Conservation (phyloP, 2,113 vertebrate genomes). For the Dolichallabes microphthalmus region DNA sequence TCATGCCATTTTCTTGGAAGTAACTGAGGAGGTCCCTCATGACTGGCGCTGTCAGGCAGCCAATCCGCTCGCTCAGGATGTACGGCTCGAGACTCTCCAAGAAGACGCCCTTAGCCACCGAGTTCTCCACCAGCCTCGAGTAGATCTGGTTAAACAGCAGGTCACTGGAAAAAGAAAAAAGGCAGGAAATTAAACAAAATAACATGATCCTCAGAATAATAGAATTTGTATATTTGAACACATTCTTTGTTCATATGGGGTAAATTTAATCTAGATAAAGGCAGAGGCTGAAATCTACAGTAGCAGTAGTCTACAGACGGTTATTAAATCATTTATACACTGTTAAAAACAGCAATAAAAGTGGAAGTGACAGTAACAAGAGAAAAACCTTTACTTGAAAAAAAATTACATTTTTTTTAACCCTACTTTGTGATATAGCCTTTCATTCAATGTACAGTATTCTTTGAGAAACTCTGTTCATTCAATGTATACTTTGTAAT, state of each 20-base stretch:
- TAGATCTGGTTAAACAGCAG: constrained; percentile 93
- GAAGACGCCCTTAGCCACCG: constrained; percentile 89
- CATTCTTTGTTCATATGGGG: not conserved
- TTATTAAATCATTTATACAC: not conserved
- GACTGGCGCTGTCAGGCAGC: constrained; percentile 87
- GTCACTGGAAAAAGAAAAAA: constrained; percentile 72
- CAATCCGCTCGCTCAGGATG: constrained; percentile 87
- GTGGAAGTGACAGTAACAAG: not conserved
- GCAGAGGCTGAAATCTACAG: not conserved
- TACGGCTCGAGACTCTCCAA: constrained; percentile 91
- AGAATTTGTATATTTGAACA: not conserved
- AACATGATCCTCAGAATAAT: not conserved
- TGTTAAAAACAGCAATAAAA: not conserved
- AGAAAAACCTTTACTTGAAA: too few species aligned
- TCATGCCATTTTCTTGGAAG: constrained; percentile 88
- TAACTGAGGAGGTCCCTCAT: constrained; percentile 94
- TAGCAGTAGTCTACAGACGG: too few species aligned
- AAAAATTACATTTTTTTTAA: not conserved
- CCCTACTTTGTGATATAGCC: not conserved
- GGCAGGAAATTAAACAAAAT: not conserved
- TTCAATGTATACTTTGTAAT: too few species aligned
- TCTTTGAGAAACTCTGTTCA: too few species aligned
- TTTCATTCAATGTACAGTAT: not conserved
- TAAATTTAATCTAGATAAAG: not conserved
- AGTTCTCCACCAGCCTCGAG: constrained; percentile 86